phyloP scores from a whole-genome alignment of 2,113 vertebrate species.

The Ptychochromis oligacanthus region DNA sequence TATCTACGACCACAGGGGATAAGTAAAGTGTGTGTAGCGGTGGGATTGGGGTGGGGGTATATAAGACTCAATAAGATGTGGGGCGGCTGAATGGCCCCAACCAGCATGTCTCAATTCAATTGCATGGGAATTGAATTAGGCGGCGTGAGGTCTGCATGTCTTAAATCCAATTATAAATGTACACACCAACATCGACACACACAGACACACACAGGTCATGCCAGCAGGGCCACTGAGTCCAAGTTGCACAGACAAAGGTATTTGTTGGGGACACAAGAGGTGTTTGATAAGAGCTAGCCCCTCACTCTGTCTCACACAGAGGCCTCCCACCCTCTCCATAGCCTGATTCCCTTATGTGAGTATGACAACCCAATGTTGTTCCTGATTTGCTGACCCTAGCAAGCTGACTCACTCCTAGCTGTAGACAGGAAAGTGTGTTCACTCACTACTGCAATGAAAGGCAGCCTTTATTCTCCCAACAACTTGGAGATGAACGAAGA shows the following conservation, averaged over 20 bases:
- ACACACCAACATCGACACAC: slow-evolving; percentile 41
- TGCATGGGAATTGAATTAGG: slow-evolving; percentile 78
- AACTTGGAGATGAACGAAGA: not conserved
- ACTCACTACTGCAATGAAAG: not conserved
- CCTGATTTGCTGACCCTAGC: slow-evolving; percentile 55
- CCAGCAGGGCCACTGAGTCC: slow-evolving; percentile 58
- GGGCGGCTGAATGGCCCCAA: slow-evolving; percentile 63
- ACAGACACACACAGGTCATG: slow-evolving; percentile 43
- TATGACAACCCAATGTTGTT: slow-evolving; percentile 48
- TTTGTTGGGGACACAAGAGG: slow-evolving; percentile 73
- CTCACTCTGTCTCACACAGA: slow-evolving; percentile 6
- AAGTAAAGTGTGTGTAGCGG: slow-evolving; percentile 29
- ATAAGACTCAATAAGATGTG: not conserved
- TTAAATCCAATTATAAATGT: slow-evolving; percentile 76
- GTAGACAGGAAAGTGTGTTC: not conserved
- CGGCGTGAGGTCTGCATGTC: slow-evolving; percentile 75
- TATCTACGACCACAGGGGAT: not conserved
- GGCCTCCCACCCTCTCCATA: slow-evolving; percentile 31
- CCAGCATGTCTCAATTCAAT: slow-evolving; percentile 76
- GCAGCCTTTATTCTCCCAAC: slow-evolving; percentile 4
- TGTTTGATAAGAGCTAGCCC: slow-evolving; percentile 61
- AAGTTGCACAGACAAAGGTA: slow-evolving; percentile 50
- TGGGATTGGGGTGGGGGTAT: slow-evolving; percentile 18
- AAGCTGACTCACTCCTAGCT: slow-evolving; percentile 32
- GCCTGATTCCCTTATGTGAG: slow-evolving; percentile 36